Evolutionary conservation across 2,888 invertebrate genomes (phyloP).

Genomic region (Noctua comes): DNA sequence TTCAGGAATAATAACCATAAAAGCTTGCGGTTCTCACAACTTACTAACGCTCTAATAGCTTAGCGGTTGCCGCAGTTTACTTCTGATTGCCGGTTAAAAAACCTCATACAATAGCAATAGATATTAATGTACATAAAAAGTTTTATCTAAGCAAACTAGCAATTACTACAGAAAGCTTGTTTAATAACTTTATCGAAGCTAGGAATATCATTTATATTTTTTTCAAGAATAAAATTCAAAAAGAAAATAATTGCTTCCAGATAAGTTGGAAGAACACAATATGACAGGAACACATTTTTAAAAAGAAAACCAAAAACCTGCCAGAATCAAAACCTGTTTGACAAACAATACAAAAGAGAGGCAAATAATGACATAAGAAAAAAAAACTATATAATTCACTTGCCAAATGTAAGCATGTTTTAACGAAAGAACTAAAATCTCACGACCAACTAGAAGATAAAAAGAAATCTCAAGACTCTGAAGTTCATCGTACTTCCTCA

Average conservation of each 20-base stretch:
- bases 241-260: not conserved
- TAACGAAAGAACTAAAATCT: not conserved
- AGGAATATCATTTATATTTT: not conserved
- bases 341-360: not conserved
- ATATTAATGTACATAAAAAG: not conserved
- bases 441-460: not conserved
- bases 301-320: not conserved
- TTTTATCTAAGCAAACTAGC: not conserved
- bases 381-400: not conserved
- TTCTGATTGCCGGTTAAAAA: slow-evolving; percentile 1
- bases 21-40: slow-evolving; percentile 41
- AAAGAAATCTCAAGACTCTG: slow-evolving; percentile 19
- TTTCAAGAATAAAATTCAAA: not conserved
- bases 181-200: not conserved
- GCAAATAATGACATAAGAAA: not conserved
- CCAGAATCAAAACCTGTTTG: not conserved
- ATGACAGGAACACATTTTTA: accelerated
- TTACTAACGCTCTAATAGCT: slow-evolving; percentile 34
- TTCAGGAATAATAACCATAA: not conserved
- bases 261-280: accelerated
- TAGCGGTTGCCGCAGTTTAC: slow-evolving; percentile 37
- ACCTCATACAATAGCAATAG: not conserved
- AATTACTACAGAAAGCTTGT: slow-evolving; percentile 1
- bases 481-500: slow-evolving; percentile 43
- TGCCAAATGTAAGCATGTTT: not conserved